Evolutionary conservation across 1,140 invertebrate genomes (phyloP), one percentile per base, ranked within the genome.

Genomic region (Scylla paramamosain): DNA sequence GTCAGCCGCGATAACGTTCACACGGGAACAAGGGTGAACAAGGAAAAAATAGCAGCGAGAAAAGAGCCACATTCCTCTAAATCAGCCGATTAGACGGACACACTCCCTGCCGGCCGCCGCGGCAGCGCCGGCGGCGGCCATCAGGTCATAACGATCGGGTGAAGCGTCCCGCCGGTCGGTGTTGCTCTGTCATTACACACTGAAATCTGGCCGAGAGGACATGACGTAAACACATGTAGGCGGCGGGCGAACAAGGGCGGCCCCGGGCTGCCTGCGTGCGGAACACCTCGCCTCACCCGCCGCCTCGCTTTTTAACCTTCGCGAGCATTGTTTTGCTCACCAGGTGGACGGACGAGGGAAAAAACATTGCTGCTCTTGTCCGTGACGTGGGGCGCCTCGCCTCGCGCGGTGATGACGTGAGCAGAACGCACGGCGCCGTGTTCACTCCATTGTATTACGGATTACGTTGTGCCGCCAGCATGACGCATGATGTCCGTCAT

Each of bases 11-110:
- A 77, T 77, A 91, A 59, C 20, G 89, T 52, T 91, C 89, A 91
- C 89, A 87, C 84, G 84, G 89, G 89, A 91, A 91, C 89, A 91
- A 91, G 89, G 48, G n/a, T 29, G 59, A 91, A 91, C 31, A 39
- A 7, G 31, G 12, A 88, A 89, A 89, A 89, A 89, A 89, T 8
- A 46, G 39, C 39, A 20, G 32, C 39, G 31, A 89, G 10, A 89
- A 89, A 45, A 46, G n/a, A 46, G 25, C 39, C 67, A 8, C 67
- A 77, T 77, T 77, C 67, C 67, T 77, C 67, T 25, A 77, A 77
- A 77, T 77, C 67, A 77, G 67, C 67, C 67, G 67, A 77, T 77
- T 77, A 77, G 67, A n/a, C 67, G 67, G 67, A n/a, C 67, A 77
- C 67, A 77, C 67, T 77, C 67, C 25, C 67, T 20, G 67, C 52